Conservation (phyloP, 1,140 invertebrate species). For the Rhopalosiphum padi region DNA sequence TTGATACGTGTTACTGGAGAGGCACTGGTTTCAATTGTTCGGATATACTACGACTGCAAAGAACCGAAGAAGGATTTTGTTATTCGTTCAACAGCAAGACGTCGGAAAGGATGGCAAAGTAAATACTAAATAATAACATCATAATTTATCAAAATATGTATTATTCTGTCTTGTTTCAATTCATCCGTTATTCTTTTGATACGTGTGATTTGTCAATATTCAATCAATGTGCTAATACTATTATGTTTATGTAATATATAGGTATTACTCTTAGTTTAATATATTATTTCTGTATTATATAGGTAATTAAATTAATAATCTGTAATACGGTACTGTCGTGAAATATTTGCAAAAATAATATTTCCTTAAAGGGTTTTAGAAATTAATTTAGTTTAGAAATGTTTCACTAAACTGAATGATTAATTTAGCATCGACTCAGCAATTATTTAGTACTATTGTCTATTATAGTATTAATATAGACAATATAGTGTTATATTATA, state of each 20-base stretch:
- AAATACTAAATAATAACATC: not conserved
- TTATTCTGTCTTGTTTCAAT: too few relatives aligned
- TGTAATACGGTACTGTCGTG: not conserved
- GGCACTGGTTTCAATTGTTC: conserved; percentile 56
- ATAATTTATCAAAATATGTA: too few relatives aligned
- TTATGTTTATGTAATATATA: too few relatives aligned
- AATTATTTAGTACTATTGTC: too few relatives aligned
- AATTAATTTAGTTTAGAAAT: not conserved
- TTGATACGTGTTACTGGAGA: conserved; percentile 59
- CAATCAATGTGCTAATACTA: not conserved
- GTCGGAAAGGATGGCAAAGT: conserved; percentile 54
- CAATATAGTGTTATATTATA: too few relatives aligned
- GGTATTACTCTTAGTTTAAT: not conserved
- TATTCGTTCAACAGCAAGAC: conserved; percentile 61
- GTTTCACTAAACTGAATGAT: not conserved
- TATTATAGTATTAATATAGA: too few relatives aligned
- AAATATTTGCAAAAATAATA: not conserved
- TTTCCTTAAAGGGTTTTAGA: not conserved
- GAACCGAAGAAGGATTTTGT: conserved; percentile 61
- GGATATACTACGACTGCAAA: conserved; percentile 59
- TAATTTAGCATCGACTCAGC: not conserved
- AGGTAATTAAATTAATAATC: not conserved
- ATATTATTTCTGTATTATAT: not conserved
- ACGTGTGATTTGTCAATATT: too few relatives aligned
- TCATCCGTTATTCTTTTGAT: too few relatives aligned